Base-by-base conservation (phyloP, 2,888 invertebrate species). In the Timema cristinae region DNA sequence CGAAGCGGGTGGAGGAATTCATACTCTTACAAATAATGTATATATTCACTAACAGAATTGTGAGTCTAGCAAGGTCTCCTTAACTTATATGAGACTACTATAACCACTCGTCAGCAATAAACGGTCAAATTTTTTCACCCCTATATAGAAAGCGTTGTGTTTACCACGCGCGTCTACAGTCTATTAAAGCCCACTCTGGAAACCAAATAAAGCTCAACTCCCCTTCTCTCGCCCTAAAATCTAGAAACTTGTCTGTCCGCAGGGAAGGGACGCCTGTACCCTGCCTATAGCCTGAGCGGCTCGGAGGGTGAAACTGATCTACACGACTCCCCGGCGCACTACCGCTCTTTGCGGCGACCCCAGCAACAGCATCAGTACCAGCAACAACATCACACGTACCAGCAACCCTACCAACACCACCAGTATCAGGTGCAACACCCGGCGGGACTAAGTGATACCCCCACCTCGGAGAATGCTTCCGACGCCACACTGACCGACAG, bases 401-500 rank as follows among this genome's bases (percentile, higher is more conserved):
- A 63, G 32, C 66, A 56, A n/a, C 67, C 66, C 10, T 72, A 83
- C 82, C 82, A 82, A 77, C 32, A 32, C 32, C 9, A 13, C 13
- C 56, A 32, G 61, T 56, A 67, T 50, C 69, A 66, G 13, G 67
- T 83, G 82, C 82, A 82, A 77, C 86, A 86, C 81, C 7, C 63
- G 9, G 86, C 88, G 76, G 87, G 90, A 79, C 86, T 92, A 78
- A 90, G 91, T 82, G 89, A 92, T 84, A 91, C 92, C 80, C 92
- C 92, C 76, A 91, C 91, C 66, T 91, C 92, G 76, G 93, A 93
- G 82, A 92, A 92, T 90, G 91, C 91, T 76, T 93, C 92, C 76
- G 92, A 92, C 88, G 92, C 91, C 61, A 92, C 93, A 49, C 87
- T 93, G 79, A 93, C 92, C 54, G 93, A 93, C 83, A 91, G 92